Percentiles rank a stretch among this genome's conserved stretches.
These are phyloP conservation scores for Zeus faber DNA, from an alignment of 2,113 vertebrate species.

Conservation along the genomic window DNA sequence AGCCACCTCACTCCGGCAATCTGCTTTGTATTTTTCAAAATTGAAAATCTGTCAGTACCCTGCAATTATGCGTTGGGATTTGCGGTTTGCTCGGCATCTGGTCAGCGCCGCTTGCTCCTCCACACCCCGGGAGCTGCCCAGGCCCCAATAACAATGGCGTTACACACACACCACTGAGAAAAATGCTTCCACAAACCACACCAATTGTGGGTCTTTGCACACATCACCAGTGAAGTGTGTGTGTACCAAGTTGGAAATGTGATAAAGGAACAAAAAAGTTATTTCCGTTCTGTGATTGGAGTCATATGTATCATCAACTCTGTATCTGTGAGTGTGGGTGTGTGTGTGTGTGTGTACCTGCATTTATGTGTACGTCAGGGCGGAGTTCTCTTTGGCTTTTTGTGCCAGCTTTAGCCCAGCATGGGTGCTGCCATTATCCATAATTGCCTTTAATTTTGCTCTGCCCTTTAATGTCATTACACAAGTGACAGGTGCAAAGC, in stretches of 20 bases:
- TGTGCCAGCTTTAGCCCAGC: background rate
- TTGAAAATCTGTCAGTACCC: slow-evolving; percentile 20
- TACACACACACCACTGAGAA: slow-evolving; percentile 7
- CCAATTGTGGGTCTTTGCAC: too few relatives aligned
- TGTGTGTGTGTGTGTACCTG: too few relatives aligned
- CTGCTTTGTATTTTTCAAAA: slow-evolving; percentile 12
- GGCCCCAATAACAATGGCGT: slow-evolving; percentile 17
- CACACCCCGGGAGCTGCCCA: slow-evolving; percentile 27
- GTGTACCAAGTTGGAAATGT: too few relatives aligned
- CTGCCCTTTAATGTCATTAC: slow-evolving; percentile 64
- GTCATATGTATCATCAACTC: too few relatives aligned
- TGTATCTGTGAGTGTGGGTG: too few relatives aligned
- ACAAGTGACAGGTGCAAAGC: slow-evolving; percentile 70
- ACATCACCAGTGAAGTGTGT: too few relatives aligned
- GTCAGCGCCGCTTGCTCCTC: slow-evolving; percentile 11
- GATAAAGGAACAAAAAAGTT: too few relatives aligned
- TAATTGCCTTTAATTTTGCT: slow-evolving; percentile 63
- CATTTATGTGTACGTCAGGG: too few relatives aligned
- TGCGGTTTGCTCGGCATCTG: slow-evolving; percentile 11
- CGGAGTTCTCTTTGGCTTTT: slow-evolving; percentile 20
- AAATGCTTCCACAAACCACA: background rate
- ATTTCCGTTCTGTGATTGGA: too few relatives aligned
- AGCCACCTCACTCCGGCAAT: background rate
- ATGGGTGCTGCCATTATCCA: slow-evolving; percentile 44
- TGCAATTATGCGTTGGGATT: slow-evolving; percentile 15